Conservation (phyloP, 2,113 vertebrate species). For the Pangasianodon gigas region DNA sequence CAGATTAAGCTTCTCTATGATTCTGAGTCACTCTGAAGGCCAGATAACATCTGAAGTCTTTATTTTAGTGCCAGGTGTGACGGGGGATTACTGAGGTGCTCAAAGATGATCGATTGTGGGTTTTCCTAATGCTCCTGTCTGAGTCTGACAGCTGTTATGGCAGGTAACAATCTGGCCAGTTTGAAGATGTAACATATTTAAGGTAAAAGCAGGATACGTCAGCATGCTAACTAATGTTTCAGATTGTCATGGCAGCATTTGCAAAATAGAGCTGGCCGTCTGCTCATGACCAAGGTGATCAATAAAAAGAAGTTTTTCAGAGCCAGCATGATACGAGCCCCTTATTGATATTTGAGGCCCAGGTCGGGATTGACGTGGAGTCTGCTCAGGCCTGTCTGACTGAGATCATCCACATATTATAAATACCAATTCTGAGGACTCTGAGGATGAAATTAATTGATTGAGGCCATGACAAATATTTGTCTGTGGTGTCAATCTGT, state of each 20-base stretch:
- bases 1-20: background rate
- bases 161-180: background rate
- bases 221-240: background rate
- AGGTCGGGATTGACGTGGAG: constrained; percentile 82
- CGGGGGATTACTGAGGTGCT: background rate
- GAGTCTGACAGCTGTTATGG: background rate
- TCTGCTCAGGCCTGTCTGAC: constrained; percentile 73
- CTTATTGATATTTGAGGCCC: constrained; percentile 90
- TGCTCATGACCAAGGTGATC: constrained; percentile 73
- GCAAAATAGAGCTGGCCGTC: background rate
- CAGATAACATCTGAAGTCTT: background rate
- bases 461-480: constrained; percentile 80
- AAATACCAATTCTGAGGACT: constrained; percentile 76
- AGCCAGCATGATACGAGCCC: constrained; percentile 81
- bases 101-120: background rate
- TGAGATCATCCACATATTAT: constrained; percentile 83
- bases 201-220: background rate
- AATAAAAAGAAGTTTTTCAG: constrained; percentile 89
- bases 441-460: constrained; percentile 87
- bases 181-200: background rate
- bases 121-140: background rate
- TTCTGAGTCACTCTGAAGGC: background rate
- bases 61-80: background rate
- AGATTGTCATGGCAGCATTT: background rate
- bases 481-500: constrained; percentile 67